Evolutionary conservation across 2,113 vertebrate species (phyloP).

Genomic region (Mobula hypostoma): DNA sequence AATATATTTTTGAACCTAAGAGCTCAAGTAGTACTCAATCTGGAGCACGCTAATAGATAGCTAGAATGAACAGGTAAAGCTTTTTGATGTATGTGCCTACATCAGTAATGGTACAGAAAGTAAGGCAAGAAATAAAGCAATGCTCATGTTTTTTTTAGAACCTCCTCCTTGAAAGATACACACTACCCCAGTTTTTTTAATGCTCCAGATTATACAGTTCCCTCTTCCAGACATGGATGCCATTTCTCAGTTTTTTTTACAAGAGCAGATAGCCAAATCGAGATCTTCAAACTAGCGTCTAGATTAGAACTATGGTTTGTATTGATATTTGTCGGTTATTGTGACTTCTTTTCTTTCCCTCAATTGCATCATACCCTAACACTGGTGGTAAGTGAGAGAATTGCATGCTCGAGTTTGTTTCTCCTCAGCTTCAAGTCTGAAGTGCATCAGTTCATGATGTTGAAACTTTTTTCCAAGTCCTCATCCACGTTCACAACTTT

Average conservation of each 20-base stretch:
- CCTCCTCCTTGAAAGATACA: background rate
- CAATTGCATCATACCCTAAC: conserved; percentile 90
- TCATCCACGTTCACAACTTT: conserved; percentile 64
- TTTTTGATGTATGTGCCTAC: background rate
- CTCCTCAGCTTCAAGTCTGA: conserved; percentile 76
- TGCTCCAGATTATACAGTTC: background rate
- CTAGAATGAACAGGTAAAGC: background rate
- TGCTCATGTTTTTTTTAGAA: background rate
- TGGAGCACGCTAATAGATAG: background rate
- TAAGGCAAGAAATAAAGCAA: background rate
- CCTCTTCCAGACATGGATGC: background rate
- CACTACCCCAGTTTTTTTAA: background rate
- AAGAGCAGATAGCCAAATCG: background rate
- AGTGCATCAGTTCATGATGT: conserved; percentile 69
- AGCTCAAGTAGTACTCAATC: background rate
- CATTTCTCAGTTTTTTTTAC: background rate
- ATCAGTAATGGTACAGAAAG: background rate
- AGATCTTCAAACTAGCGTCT: conserved; percentile 27
- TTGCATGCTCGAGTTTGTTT: conserved; percentile 90
- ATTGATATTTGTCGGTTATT: conserved; percentile 76
- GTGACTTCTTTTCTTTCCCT: conserved; percentile 78
- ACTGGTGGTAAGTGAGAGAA: conserved; percentile 92
- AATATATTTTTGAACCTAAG: background rate
- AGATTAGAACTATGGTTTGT: conserved; percentile 44
- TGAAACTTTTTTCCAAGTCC: conserved; percentile 56